phyloP scores from a whole-genome alignment of 1,140 invertebrate species.

The Atta colombica region DNA sequence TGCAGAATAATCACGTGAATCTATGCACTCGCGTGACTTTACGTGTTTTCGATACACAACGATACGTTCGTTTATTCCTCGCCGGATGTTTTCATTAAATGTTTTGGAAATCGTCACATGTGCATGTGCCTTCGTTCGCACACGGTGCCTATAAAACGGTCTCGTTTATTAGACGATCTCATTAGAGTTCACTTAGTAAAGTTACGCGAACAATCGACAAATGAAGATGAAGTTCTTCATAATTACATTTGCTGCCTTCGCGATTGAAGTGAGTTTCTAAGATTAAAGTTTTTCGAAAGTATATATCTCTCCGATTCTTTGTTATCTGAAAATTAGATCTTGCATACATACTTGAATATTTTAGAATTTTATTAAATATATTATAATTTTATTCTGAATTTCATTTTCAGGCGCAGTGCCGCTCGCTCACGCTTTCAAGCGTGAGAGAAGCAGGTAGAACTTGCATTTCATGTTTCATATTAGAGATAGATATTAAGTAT shows the following conservation, averaged over 20 bases:
- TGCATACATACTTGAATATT: not conserved
- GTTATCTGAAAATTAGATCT: not conserved
- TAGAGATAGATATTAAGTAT: not conserved
- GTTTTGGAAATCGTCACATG: slow-evolving; percentile 63
- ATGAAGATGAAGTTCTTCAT: slow-evolving; percentile 14
- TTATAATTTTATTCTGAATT: not conserved
- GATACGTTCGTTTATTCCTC: not conserved
- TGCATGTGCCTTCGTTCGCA: not conserved
- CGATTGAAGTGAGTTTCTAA: slow-evolving; percentile 28
- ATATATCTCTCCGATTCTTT: not conserved
- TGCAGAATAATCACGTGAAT: not conserved
- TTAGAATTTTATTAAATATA: not conserved
- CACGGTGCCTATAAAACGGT: slow-evolving; percentile 63
- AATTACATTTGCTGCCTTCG: not conserved
- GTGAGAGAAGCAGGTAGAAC: slow-evolving; percentile 1
- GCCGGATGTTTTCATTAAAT: slow-evolving; percentile 63
- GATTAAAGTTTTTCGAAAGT: not conserved
- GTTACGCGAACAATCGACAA: not conserved
- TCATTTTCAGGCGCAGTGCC: slow-evolving; percentile 31
- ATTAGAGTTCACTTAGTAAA: slow-evolving; percentile 7
- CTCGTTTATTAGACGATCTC: not conserved
- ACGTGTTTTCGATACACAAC: not conserved
- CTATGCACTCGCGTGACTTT: not conserved
- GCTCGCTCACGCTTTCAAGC: not conserved
- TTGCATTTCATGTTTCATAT: not conserved